Evolutionary conservation across 2,113 vertebrate genomes (phyloP).

Genomic region (Lophura nycthemera): DNA sequence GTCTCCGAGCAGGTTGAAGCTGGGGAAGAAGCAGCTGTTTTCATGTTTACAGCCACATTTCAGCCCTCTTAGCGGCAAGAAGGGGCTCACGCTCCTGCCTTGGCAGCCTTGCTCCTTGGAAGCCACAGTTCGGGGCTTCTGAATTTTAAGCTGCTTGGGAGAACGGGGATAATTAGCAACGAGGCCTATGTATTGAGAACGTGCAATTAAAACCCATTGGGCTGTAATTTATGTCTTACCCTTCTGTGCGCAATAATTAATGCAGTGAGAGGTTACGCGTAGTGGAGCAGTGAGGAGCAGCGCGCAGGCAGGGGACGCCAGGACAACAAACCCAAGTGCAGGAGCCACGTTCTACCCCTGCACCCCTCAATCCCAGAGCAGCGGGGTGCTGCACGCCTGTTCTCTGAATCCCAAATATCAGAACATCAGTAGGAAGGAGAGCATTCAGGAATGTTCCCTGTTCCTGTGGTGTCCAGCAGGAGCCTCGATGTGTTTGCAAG

Average conservation of each 20-base stretch:
- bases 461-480: neutral
- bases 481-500: neutral
- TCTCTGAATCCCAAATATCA: accelerated
- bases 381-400: accelerated
- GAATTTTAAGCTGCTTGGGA: conserved; percentile 28
- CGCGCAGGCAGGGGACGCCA: neutral
- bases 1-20: neutral
- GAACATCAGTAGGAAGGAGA: neutral
- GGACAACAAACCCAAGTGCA: neutral
- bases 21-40: neutral
- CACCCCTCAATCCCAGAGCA: neutral
- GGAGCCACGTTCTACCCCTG: accelerated
- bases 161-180: conserved; percentile 63
- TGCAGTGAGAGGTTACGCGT: conserved; percentile 37
- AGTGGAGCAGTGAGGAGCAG: conserved; percentile 37
- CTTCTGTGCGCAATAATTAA: conserved; percentile 68
- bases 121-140: neutral
- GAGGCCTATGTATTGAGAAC: conserved; percentile 48
- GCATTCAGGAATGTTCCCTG: neutral
- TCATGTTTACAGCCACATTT: neutral
- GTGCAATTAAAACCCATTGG: conserved; percentile 59
- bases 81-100: neutral
- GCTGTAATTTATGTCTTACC: conserved; percentile 69
- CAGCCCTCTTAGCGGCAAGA: neutral
- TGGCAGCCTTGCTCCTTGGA: neutral